These are phyloP conservation scores for Onthophagus sagittarius DNA, from an alignment of 2,888 invertebrate species.

Conservation along the genomic window DNA sequence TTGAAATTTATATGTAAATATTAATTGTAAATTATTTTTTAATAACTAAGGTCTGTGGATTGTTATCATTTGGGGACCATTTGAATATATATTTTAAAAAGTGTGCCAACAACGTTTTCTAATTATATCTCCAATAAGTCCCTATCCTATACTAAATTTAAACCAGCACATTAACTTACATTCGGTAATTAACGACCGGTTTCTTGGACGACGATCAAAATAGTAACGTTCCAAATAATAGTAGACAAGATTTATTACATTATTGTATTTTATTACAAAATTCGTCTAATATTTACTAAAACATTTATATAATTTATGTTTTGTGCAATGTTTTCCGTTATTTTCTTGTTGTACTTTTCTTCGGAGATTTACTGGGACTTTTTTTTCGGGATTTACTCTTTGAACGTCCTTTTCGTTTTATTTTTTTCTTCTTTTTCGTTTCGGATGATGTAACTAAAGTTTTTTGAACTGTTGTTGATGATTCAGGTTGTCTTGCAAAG, in stretches of 20 bases:
- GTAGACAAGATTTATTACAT: not conserved
- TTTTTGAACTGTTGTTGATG: slow-evolving; percentile 35
- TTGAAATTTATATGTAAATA: slow-evolving; percentile 21
- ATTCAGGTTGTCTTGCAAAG: slow-evolving; percentile 49
- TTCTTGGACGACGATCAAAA: not conserved
- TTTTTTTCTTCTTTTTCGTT: slow-evolving; percentile 40
- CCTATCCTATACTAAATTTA: not conserved
- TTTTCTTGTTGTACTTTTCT: slow-evolving; percentile 36
- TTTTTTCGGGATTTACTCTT: slow-evolving; percentile 38
- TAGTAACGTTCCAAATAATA: not conserved
- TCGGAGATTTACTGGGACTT: slow-evolving; percentile 26
- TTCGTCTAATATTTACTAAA: too few relatives aligned
- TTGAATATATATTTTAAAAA: slow-evolving; percentile 37
- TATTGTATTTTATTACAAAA: not conserved
- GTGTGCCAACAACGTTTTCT: slow-evolving; percentile 16
- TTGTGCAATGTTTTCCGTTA: slow-evolving; percentile 9
- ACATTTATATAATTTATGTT: too few relatives aligned
- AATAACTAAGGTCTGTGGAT: slow-evolving; percentile 37
- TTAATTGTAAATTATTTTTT: slow-evolving; percentile 27
- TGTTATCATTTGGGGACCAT: slow-evolving; percentile 41
- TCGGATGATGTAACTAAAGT: slow-evolving; percentile 40
- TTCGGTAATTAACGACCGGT: not conserved
- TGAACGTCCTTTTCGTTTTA: slow-evolving; percentile 39
- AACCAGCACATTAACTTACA: not conserved
- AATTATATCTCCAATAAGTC: not conserved